A percentile compares a stretch with the other conserved stretches of the same genome.
Conservation (phyloP, 2,797 vertebrate genomes). For the Aplochiton taeniatus region DNA sequence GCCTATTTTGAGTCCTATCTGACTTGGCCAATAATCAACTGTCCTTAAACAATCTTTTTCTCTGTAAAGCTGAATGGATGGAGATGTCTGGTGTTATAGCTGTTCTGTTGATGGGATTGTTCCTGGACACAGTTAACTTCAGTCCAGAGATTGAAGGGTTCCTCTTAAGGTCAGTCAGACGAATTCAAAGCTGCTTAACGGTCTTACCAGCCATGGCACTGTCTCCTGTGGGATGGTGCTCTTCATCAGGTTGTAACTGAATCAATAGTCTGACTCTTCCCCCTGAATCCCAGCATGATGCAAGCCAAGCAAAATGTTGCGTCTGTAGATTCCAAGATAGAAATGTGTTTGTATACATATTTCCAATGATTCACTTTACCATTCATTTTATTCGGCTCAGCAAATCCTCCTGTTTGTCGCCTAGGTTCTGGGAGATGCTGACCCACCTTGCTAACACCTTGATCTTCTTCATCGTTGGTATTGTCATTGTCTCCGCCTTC, state of each 20-base stretch:
- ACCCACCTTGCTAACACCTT: conserved; percentile 60
- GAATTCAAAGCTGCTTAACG: no score
- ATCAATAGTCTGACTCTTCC: no score
- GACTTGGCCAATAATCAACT: no score
- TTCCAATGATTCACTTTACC: no score
- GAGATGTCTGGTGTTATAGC: conserved; percentile 65
- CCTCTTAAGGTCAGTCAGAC: conserved; percentile 52
- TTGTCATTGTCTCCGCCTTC: conserved; percentile 59
- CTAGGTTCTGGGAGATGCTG: conserved; percentile 66
- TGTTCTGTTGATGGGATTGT: conserved; percentile 56
- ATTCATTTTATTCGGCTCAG: no score
- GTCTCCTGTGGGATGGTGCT: conserved; percentile 1
- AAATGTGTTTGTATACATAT: no score
- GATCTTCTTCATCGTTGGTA: conserved; percentile 62
- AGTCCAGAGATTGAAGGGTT: conserved; percentile 60
- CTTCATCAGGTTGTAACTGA: no score
- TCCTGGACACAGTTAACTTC: conserved; percentile 65
- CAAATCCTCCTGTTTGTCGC: conserved; percentile 18
- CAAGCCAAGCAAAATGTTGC: no score
- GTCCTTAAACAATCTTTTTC: conserved; percentile 14
- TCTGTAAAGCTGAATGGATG: conserved; percentile 51
- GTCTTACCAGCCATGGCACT: no score
- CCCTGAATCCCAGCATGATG: no score
- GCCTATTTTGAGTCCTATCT: no score
- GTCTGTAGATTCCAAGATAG: no score